Conservation (phyloP, 2,797 vertebrate species). For the Liparis tanakae region DNA sequence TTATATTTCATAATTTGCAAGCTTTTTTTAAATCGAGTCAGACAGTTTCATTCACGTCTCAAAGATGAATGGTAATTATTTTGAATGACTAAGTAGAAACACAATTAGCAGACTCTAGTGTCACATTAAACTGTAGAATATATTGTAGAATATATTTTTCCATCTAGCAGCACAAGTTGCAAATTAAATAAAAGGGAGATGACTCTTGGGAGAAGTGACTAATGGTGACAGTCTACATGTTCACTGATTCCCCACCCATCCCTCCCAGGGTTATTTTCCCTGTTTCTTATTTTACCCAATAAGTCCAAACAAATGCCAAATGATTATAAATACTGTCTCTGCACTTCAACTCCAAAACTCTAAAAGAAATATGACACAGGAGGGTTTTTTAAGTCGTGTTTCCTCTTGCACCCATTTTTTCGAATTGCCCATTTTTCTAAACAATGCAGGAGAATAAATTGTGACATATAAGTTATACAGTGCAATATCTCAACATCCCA, state of each 20-base stretch:
- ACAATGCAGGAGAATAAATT: neutral
- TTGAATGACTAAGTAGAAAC: slow-evolving; percentile 71
- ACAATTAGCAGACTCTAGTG: slow-evolving; percentile 66
- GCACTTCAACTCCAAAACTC: too few species aligned
- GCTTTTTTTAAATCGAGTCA: slow-evolving; percentile 68
- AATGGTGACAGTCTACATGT: slow-evolving; percentile 46
- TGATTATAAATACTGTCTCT: neutral
- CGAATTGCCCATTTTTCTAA: neutral
- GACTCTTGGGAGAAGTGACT: slow-evolving; percentile 50
- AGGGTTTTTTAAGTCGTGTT: too few species aligned
- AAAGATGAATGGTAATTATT: slow-evolving; percentile 64
- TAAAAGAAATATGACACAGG: too few species aligned
- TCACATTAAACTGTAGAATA: slow-evolving; percentile 61
- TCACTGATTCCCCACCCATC: slow-evolving; percentile 20
- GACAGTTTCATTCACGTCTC: slow-evolving; percentile 68
- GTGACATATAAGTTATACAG: neutral
- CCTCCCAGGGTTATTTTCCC: slow-evolving; percentile 1
- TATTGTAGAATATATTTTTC: slow-evolving; percentile 59
- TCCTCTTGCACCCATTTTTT: too few species aligned
- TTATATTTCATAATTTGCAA: slow-evolving; percentile 70
- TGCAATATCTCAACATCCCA: neutral
- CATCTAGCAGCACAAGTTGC: slow-evolving; percentile 38
- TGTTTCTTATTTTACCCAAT: slow-evolving; percentile 13
- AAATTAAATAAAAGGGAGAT: slow-evolving; percentile 51
- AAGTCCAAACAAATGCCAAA: slow-evolving; percentile 23